Conservation (phyloP, 2,113 vertebrate species). For the Propithecus coquereli region DNA sequence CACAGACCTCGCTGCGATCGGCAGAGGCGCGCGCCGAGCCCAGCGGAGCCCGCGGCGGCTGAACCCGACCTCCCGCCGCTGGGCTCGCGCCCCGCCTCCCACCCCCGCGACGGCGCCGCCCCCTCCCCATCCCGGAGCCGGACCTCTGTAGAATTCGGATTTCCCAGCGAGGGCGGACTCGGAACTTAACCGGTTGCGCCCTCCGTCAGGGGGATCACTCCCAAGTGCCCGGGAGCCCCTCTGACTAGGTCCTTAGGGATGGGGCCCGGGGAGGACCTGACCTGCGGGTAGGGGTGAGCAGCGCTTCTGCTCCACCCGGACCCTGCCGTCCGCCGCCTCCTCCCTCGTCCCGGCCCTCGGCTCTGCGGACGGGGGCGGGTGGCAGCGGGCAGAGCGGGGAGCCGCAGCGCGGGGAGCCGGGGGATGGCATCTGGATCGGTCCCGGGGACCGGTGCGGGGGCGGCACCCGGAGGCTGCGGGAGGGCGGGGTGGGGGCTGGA, state of each 20-base stretch:
- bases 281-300: neutral
- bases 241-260: too few species aligned
- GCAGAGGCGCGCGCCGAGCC: neutral
- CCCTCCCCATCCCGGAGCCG: neutral
- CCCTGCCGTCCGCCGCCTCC: neutral
- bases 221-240: neutral
- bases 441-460: neutral
- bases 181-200: neutral
- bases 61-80: neutral
- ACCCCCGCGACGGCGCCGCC: fast-evolving
- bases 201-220: neutral
- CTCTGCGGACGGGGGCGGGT: neutral
- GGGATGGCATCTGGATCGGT: neutral
- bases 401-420: neutral
- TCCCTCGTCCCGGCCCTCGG: neutral
- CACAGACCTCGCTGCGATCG: neutral
- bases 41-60: too few species aligned
- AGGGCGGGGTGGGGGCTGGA: neutral
- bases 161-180: neutral
- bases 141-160: neutral
- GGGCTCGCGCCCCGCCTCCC: neutral
- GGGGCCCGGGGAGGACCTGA: neutral
- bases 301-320: neutral
- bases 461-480: neutral
- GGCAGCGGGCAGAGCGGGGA: neutral